Base-by-base conservation (phyloP, 1,140 invertebrate genomes). In the Anoplophora glabripennis region DNA sequence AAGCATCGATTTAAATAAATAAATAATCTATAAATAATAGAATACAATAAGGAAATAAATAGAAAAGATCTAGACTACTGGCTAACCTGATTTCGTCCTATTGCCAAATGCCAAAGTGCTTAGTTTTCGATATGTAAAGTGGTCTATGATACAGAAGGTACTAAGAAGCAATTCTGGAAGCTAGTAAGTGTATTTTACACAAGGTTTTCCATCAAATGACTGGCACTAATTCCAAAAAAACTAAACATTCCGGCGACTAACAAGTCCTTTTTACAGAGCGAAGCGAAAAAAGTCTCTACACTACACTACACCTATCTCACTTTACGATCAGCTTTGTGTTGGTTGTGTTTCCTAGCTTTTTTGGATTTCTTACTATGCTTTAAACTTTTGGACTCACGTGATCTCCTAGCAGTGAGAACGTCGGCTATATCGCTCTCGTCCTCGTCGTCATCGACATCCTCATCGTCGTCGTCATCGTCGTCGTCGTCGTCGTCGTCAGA, bases 301-400 rank as follows among this genome's bases (percentile, higher is more conserved):
- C 28, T 53, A 53, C 38, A 40, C 37, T 44, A 36, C 33, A 53
- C 34, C 37, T 67, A 57, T 64, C 49, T 58, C 7, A 57, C 42
- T 63, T 63, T 59, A 35, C 47, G 60, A 52, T 35, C 57, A 28
- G 34, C 57, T 58, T 66, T 68, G 28, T 48, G 40, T 21, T 41
- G 69, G 55, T 72, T 65, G 48, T 80, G 80, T 80, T 83, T 84
- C 64, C 78, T 78, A 60, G 75, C 72, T 75, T 80, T 83, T 81
- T 76, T 79, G 73, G 73, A 72, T 76, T 72, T 66, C 64, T 63
- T 63, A 51, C 36, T 51, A 51, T 69, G 66, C 58, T 77, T 76
- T 76, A 80, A 75, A 76, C 84, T 83, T 85, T 88, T 89, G 71
- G 88, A 90, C 88, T 90, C 88, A 89, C 89, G 87, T 89, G 87